Evolutionary conservation across 2,888 invertebrate genomes (phyloP).

Genomic region (Parnassius apollo): DNA sequence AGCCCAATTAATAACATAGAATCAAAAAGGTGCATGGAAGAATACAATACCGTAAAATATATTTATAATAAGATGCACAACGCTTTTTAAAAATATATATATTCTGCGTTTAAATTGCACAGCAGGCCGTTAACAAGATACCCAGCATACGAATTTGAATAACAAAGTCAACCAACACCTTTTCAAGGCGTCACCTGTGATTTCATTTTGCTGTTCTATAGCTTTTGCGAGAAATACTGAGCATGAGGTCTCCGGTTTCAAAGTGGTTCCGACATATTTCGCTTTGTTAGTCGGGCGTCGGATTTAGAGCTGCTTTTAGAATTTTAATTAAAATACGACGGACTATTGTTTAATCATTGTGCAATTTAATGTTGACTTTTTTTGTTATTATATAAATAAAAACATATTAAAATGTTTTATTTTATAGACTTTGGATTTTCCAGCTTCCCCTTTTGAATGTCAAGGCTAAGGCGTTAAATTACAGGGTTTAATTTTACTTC

Average conservation of each 20-base stretch:
- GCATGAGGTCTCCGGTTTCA: conserved; percentile 25
- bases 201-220: conserved; percentile 35
- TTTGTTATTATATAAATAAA: too few relatives aligned
- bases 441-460: too few relatives aligned
- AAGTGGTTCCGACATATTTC: conserved; percentile 14
- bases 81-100: conserved; percentile 38
- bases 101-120: conserved; percentile 69
- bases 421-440: too few relatives aligned
- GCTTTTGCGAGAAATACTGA: conserved; percentile 27
- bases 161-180: conserved; percentile 62
- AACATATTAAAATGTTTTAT: too few relatives aligned
- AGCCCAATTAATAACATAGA: too few relatives aligned
- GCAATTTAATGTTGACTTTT: background rate
- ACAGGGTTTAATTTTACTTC: too few relatives aligned
- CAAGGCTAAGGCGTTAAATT: too few relatives aligned
- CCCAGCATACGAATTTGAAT: conserved; percentile 57
- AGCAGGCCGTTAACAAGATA: conserved; percentile 55
- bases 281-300: conserved; percentile 8
- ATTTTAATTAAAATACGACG: conserved; percentile 14
- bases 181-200: conserved; percentile 53
- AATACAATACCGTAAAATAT: too few relatives aligned
- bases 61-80: background rate
- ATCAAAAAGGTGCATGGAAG: too few relatives aligned
- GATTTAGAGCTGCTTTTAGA: conserved; percentile 21
- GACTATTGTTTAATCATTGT: conserved; percentile 8